These are phyloP conservation scores for Hephaestus fuliginosus DNA, from an alignment of 2,797 vertebrate genomes.

Conservation along the genomic window DNA sequence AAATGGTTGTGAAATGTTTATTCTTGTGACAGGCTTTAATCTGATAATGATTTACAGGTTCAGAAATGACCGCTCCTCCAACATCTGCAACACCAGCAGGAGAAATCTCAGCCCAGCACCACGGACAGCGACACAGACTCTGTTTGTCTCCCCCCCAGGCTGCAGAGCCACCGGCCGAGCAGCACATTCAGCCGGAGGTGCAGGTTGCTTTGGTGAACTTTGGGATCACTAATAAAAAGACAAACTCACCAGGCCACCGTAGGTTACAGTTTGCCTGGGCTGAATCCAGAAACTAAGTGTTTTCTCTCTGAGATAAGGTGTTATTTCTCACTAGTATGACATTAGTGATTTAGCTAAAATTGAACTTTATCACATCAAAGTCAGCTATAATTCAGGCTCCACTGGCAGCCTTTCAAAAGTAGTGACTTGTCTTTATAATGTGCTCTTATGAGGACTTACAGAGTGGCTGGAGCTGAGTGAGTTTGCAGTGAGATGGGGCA, in stretches of 20 bases:
- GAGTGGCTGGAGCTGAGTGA: background rate
- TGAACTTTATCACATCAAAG: slow-evolving; percentile 27
- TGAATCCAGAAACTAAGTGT: slow-evolving; percentile 16
- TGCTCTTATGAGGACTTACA: background rate
- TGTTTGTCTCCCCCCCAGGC: background rate
- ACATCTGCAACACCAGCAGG: background rate
- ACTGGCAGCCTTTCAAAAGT: background rate
- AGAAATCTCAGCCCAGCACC: slow-evolving; percentile 44
- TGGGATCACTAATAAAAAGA: background rate
- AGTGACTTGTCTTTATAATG: background rate
- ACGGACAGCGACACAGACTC: slow-evolving; percentile 49
- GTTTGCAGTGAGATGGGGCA: background rate
- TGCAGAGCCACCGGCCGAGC: background rate
- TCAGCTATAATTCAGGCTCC: slow-evolving; percentile 2
- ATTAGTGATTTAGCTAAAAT: slow-evolving; percentile 32
- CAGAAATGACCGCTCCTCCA: background rate
- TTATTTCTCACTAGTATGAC: slow-evolving; percentile 11
- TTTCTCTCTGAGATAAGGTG: slow-evolving; percentile 31
- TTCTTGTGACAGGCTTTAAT: background rate
- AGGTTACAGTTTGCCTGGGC: background rate
- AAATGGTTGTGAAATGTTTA: background rate
- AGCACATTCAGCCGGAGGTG: background rate
- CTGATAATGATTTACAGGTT: background rate
- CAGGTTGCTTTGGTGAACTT: background rate
- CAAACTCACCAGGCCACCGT: slow-evolving; percentile 5